Conservation (phyloP, 2,888 invertebrate genomes). For the Chirona hameri region DNA sequence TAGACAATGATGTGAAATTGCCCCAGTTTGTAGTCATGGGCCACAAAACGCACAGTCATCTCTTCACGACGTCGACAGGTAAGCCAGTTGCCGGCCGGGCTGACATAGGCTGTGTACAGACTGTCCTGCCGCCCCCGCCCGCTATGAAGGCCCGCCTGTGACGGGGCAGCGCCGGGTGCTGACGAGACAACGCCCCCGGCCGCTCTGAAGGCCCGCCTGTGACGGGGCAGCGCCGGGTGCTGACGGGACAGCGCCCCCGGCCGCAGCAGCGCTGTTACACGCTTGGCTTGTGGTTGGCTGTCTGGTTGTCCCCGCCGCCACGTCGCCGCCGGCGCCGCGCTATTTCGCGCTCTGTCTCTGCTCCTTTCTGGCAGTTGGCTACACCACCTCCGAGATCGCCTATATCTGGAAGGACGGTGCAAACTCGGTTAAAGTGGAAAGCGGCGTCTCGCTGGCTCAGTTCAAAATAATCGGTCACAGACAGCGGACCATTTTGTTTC, state of each 20-base stretch:
- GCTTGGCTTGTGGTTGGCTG: background rate
- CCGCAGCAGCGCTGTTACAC: background rate
- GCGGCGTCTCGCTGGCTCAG: slow-evolving; percentile 33
- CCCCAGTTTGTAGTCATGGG: slow-evolving; percentile 98
- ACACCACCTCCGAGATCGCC: background rate
- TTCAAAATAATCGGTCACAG: slow-evolving; percentile 34
- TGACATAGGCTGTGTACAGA: background rate
- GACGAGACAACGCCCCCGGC: background rate
- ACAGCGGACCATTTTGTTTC: slow-evolving; percentile 81
- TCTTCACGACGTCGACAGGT: slow-evolving; percentile 96
- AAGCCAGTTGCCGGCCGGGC: slow-evolving; percentile 47
- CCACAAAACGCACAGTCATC: slow-evolving; percentile 91
- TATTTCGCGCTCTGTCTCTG: background rate
- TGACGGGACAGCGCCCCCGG: background rate
- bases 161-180: background rate
- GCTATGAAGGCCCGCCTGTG: background rate
- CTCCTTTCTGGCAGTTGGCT: slow-evolving; percentile 9
- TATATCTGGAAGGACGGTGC: slow-evolving; percentile 13
- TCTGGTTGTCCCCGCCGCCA: background rate
- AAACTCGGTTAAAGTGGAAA: slow-evolving; percentile 27
- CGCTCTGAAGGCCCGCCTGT: background rate
- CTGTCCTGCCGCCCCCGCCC: background rate
- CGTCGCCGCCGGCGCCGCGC: background rate
- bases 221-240: background rate
- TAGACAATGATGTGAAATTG: slow-evolving; percentile 91